Evolutionary conservation across 2,113 vertebrate species (phyloP).

Genomic region (Malurus melanocephalus): DNA sequence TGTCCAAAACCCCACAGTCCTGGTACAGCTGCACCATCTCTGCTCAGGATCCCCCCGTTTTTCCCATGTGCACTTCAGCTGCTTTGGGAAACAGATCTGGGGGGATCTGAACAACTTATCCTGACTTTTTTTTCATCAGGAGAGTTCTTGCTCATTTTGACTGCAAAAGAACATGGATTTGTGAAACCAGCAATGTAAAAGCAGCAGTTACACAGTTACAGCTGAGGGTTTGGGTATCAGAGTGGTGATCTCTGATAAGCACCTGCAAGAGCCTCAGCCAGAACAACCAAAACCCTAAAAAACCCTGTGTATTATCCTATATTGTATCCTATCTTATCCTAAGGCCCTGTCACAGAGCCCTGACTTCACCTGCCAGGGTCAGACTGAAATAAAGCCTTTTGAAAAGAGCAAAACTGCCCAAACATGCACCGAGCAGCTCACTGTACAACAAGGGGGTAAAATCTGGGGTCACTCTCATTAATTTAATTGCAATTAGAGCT

Average conservation of each 20-base stretch:
- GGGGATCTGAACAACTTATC: background rate
- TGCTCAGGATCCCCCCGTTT: fast-evolving
- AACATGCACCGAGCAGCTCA: background rate
- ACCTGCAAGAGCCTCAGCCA: background rate
- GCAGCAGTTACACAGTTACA: no score
- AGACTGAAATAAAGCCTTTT: background rate
- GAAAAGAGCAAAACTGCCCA: background rate
- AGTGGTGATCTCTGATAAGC: background rate
- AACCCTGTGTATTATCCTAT: fast-evolving
- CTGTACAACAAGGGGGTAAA: background rate
- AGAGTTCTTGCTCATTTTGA: background rate
- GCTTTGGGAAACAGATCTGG: background rate
- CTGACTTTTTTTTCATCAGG: background rate
- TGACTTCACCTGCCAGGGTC: background rate
- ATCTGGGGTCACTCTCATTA: background rate
- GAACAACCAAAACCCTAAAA: background rate
- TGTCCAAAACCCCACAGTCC: background rate
- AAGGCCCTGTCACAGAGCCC: background rate
- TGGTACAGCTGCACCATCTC: no score
- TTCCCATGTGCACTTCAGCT: background rate
- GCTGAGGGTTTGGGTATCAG: background rate
- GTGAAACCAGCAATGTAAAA: background rate
- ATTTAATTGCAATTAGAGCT: background rate
- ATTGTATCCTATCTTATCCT: background rate
- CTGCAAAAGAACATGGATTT: background rate